Base-by-base conservation (phyloP, 2,797 vertebrate genomes). In the Sternarchorhynchus goeldii region DNA sequence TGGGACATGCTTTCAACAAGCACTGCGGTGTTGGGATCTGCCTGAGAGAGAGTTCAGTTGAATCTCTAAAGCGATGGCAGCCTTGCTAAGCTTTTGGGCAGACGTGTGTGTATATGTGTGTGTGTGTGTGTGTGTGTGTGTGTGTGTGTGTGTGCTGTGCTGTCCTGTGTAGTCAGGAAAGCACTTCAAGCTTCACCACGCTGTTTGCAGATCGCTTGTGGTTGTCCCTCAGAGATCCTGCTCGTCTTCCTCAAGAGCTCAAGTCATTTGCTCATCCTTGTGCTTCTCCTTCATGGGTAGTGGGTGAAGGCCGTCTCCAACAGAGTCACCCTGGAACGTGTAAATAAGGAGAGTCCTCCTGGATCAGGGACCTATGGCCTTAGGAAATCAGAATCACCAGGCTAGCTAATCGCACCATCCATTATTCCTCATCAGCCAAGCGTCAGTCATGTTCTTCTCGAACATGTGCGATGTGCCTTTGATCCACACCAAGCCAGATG, bases 341-440 rank as follows among this genome's bases (percentile, higher is more conserved):
- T 2, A 59, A 50, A 50, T n/a, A 4, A 56, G 31, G 32, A 72
- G 67, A 32, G 41, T 16, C 45, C 50, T 62, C n/a, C 7, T 34
- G 39, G 6, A 39, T 81, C 58, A 64, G 29, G 32, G 12, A 64
- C 69, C 29, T 68, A 73, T 76, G 74, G 60, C 66, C 71, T 36
- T 39, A 64, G 64, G 71, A 65, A 82, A 82, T 72, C 0, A 62
- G 73, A 62, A 65, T 73, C 31, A 77, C 68, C 67, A 59, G 20
- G 39, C 56, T 65, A 63, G 18, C 69, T 60, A 17, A 57, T 59
- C 41, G 29, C 41, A 45, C 6, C 16, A 10, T 39, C 20, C 29
- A 14, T 1, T 74, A 25, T 56, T 57, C 66, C 2, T 32, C 20
- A 36, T 45, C 5, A 16, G 57, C 75, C 18, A 66, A 50, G 67